Base-by-base conservation (phyloP, 30 jellyfish, hydroid and myxozoan species). In the Chrysaora quinquecirrha region DNA sequence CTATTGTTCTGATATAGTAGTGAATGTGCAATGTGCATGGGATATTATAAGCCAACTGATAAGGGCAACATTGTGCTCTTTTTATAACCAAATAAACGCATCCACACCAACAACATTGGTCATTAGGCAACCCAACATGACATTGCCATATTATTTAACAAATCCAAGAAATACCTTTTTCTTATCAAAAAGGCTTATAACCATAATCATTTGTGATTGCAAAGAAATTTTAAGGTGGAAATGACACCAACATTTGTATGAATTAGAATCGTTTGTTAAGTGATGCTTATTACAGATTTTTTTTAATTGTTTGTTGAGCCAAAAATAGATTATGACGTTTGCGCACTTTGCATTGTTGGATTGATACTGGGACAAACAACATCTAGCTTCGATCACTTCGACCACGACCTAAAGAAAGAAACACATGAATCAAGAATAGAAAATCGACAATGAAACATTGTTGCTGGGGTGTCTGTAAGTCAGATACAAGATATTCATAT, bases 401-500 rank as follows among this genome's bases (percentile, higher is more conserved):
- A n/a, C n/a, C n/a, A n/a, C 19, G 68, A 19, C 68, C 68, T 16
- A 52, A 52, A 52, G 68, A 52, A 52, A 4, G 9, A 52, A 52
- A 52, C 68, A 52, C 9, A 54, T 54, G 76, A 23, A 25, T 0
- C 28, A 56, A 19, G 77, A 48, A 58, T 2, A 78, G 68, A 21
- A 80, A 80, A 52, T 1, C 33, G 29, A 30, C 91, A 65, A 80
- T n/a, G n/a, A n/a, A n/a, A n/a, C 85, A 64, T 61, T 78, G 84
- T 31, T 80, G 91, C 48, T 80, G 91, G 91, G 84, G 76, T 1
- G 52, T 34, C 0, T 65, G 91, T 28, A 80, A 64, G 58, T 49
- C 48, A 0, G 91, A 80, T 54, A 1, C 84, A 19, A 29, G 91
- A 46, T 80, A 78, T 78, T 73, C 82, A 30, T 84, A 63, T 34